Percentiles rank a stretch among this genome's conserved stretches.
Conservation (phyloP, 2,888 invertebrate genomes). For the Muschampia plurimacula region DNA sequence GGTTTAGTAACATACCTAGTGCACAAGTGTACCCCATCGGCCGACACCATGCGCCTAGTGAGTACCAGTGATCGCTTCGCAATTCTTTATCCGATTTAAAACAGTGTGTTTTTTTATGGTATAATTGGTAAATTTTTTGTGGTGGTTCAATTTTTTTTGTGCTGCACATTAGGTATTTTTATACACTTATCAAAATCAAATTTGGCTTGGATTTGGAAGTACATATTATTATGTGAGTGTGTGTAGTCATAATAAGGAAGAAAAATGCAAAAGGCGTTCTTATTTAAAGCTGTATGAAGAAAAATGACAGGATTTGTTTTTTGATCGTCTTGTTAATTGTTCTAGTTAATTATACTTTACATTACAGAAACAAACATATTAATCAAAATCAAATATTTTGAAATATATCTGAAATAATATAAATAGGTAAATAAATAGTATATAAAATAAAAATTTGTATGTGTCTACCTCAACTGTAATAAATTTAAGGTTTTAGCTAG, state of each 20-base stretch:
- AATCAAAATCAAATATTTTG: no score
- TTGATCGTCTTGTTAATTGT: not conserved
- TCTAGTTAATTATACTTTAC: not conserved
- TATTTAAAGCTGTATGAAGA: not conserved
- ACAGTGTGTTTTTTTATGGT: conserved; percentile 10
- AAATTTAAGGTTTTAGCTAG: not conserved
- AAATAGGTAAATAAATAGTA: no score
- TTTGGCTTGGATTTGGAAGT: no score
- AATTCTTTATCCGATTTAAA: conserved; percentile 18
- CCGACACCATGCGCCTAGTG: conserved; percentile 74
- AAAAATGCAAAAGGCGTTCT: no score
- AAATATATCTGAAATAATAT: not conserved
- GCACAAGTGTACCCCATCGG: conserved; percentile 47
- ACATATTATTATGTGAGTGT: not conserved
- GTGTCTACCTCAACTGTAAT: not conserved
- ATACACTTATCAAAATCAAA: not conserved
- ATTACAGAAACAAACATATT: not conserved
- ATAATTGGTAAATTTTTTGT: conserved; percentile 6
- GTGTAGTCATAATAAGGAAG: not conserved
- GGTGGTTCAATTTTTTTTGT: not conserved
- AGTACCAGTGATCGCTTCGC: conserved; percentile 65
- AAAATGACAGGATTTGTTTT: not conserved
- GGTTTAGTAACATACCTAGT: conserved; percentile 45
- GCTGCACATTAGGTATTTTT: not conserved
- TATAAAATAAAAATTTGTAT: not conserved